A percentile compares a stretch with the other conserved stretches of the same genome.
phyloP scores from a whole-genome alignment of 1,140 invertebrate genomes.

The Drosophila nebulosa region DNA sequence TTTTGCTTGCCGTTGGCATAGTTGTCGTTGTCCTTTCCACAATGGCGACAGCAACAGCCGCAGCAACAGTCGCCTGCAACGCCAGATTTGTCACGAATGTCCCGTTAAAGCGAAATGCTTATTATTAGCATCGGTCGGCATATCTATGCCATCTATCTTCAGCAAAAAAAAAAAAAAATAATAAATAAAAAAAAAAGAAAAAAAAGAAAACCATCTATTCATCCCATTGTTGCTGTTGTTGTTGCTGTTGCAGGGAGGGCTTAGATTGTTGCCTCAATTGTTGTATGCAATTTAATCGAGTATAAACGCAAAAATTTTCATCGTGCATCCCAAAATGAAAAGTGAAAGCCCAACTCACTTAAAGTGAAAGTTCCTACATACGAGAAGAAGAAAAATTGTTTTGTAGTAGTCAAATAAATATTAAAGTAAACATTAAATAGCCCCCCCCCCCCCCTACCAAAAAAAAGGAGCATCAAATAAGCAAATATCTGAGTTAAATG shows the following conservation, averaged over 20 bases:
- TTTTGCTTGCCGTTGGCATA: background rate
- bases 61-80: constrained; percentile 12
- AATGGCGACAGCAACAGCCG: constrained; percentile 43
- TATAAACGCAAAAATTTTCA: constrained; percentile 11
- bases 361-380: background rate
- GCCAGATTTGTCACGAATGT: constrained; percentile 51
- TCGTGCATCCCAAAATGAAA: background rate
- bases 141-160: constrained; percentile 51
- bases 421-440: too few species aligned
- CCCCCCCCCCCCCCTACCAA: too few species aligned
- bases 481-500: too few species aligned
- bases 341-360: background rate
- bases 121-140: constrained; percentile 46
- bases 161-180: background rate
- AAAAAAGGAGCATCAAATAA: too few species aligned
- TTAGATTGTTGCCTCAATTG: constrained; percentile 7
- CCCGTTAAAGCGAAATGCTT: constrained; percentile 48
- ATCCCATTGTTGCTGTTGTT: background rate
- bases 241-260: background rate
- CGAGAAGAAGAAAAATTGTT: background rate
- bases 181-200: too few species aligned
- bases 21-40: constrained; percentile 51
- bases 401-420: background rate
- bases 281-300: constrained; percentile 2
- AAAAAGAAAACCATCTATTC: too few species aligned